Conservation (phyloP, 2,113 vertebrate genomes). For the Mormoops blainvillei region DNA sequence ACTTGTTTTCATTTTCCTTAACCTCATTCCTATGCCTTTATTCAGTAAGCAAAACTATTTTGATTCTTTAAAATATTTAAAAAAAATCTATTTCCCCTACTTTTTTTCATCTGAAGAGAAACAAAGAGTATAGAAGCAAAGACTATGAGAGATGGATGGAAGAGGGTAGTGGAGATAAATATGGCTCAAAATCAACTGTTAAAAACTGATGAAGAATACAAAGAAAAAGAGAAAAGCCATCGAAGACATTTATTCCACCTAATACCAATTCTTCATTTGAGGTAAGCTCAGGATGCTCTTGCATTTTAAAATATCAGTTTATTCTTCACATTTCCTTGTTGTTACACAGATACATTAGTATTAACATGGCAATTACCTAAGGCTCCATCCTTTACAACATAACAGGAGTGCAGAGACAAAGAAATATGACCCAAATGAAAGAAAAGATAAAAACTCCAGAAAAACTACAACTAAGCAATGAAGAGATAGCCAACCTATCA, state of each 20-base stretch:
- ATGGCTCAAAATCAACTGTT: not conserved
- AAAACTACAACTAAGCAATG: too few relatives aligned
- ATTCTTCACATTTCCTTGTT: slow-evolving; percentile 18
- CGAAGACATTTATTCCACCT: slow-evolving; percentile 7
- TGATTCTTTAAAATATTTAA: not conserved
- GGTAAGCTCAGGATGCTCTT: not conserved
- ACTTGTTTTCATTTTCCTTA: not conserved
- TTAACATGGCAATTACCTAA: too few relatives aligned
- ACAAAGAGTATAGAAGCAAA: not conserved
- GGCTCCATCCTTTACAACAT: too few relatives aligned
- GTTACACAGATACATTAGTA: not conserved
- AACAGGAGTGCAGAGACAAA: too few relatives aligned
- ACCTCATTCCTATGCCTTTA: not conserved
- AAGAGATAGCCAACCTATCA: too few relatives aligned
- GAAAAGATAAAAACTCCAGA: too few relatives aligned
- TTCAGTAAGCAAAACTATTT: not conserved
- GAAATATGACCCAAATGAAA: too few relatives aligned
- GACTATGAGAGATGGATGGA: not conserved
- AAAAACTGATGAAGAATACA: not conserved
- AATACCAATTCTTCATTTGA: not conserved
- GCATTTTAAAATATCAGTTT: not conserved
- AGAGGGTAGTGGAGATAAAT: not conserved
- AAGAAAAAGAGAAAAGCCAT: not conserved
- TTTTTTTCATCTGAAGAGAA: not conserved
- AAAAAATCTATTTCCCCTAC: not conserved